phyloP scores from a whole-genome alignment of 2,113 vertebrate genomes.

The Lipotes vexillifer region DNA sequence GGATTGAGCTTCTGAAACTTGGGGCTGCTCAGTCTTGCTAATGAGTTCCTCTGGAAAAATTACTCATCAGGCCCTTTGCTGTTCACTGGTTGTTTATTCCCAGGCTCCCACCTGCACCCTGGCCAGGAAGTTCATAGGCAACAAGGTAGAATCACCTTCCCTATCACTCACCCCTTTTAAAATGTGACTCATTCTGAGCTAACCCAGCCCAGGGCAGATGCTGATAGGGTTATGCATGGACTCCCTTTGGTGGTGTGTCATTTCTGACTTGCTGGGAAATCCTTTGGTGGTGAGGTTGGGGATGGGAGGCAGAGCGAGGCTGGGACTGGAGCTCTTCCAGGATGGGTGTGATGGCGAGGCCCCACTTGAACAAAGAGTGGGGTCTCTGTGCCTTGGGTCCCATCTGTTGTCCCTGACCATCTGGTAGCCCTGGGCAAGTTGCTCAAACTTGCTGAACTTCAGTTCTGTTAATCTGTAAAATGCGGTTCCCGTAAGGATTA shows the following conservation, averaged over 20 bases:
- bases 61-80: not conserved
- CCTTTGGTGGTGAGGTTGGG: not conserved
- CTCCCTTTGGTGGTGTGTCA: conserved; percentile 8
- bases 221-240: not conserved
- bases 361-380: not conserved
- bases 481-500: not conserved
- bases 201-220: not conserved
- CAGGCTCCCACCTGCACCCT: not conserved
- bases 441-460: not conserved
- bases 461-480: not conserved
- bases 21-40: not conserved
- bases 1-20: not conserved
- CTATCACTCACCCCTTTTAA: conserved; percentile 40
- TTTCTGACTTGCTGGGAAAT: conserved; percentile 59
- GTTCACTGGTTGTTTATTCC: not conserved
- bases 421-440: not conserved
- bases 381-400: not conserved
- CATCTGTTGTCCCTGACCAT: not conserved
- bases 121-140: conserved; percentile 44
- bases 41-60: not conserved
- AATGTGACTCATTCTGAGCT: conserved; percentile 51
- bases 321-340: not conserved
- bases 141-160: conserved; percentile 26
- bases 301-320: not conserved
- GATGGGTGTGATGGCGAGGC: not conserved